These are phyloP conservation scores for Asbolus verrucosus DNA, from an alignment of 1,140 invertebrate species.

Conservation along the genomic window DNA sequence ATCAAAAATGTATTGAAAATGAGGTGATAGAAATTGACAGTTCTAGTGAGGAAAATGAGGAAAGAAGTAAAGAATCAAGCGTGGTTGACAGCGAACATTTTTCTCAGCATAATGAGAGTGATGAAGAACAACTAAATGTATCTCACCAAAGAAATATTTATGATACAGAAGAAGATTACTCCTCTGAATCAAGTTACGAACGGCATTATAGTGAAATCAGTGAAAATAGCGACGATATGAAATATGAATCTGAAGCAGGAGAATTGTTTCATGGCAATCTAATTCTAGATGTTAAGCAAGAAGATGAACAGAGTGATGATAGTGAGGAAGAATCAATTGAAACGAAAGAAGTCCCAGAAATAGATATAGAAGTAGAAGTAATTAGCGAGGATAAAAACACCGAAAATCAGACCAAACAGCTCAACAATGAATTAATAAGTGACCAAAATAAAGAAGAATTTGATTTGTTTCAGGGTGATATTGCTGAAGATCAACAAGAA, in stretches of 20 bases:
- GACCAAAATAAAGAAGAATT: background rate
- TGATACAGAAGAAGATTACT: background rate
- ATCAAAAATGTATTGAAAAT: background rate
- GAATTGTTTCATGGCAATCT: too few relatives aligned
- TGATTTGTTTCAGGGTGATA: slow-evolving; percentile 13
- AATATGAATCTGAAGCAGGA: too few relatives aligned
- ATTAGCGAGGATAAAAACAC: too few relatives aligned
- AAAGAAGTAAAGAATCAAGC: slow-evolving; percentile 12
- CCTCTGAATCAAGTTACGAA: slow-evolving; percentile 1
- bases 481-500: background rate
- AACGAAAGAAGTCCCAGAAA: too few relatives aligned
- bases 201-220: slow-evolving; percentile 6
- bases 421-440: too few relatives aligned
- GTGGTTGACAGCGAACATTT: background rate
- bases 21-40: slow-evolving; percentile 44
- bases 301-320: too few relatives aligned
- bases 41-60: slow-evolving; percentile 46
- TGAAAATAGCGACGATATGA: slow-evolving; percentile 7
- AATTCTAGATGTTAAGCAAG: too few relatives aligned
- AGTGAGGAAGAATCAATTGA: too few relatives aligned
- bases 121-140: slow-evolving; percentile 9
- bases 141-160: slow-evolving; percentile 19
- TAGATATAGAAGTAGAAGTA: too few relatives aligned
- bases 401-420: too few relatives aligned
- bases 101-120: background rate